Base-by-base conservation (phyloP, 2,888 invertebrate species). In the Cephus spinipes region DNA sequence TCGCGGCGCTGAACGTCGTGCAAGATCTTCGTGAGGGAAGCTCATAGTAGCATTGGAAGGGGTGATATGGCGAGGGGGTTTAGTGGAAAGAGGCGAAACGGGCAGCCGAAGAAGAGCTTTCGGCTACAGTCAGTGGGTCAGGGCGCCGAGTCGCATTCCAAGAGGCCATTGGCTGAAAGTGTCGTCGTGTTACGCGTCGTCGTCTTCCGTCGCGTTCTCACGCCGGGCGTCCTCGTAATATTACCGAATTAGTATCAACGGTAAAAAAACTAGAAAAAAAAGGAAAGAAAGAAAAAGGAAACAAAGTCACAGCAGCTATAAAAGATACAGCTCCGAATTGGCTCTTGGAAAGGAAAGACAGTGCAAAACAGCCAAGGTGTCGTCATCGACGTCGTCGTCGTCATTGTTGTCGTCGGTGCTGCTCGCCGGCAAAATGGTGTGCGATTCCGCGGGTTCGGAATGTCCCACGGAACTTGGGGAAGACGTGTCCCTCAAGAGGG, bases 401-500 rank as follows among this genome's bases (percentile, higher is more conserved):
- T 55, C 55, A 23, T 55, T 55, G 55, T 55, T 55, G 55, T 55
- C 55, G 23, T 55, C 55, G 23, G 32, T 71, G 12, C 71, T 71
- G 31, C 11, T 33, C 12, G 12, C 32, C 33, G 71, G 71, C 73
- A 86, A 78, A 80, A 91, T 91, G 91, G 91, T 91, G 85, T 91
- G 91, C 85, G 89, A 91, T 81, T 90, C 89, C 80, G 87, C 87
- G 83, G 87, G 87, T 83, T 84, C 88, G 77, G 88, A 87, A 80
- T 88, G 85, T 82, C 86, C 89, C 80, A 79, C 85, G 82, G 87
- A 89, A 78, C 81, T 90, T 69, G 90, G 86, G 84, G 88, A 83
- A 85, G 91, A 92, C 80, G 92, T 92, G 80, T 93, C 94, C 78
- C 90, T 95, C 77, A 93, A 94, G 83, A 93, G 94, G 83, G 95